Evolutionary conservation across 2,888 invertebrate genomes (phyloP).

Genomic region (Ophion ellenae): DNA sequence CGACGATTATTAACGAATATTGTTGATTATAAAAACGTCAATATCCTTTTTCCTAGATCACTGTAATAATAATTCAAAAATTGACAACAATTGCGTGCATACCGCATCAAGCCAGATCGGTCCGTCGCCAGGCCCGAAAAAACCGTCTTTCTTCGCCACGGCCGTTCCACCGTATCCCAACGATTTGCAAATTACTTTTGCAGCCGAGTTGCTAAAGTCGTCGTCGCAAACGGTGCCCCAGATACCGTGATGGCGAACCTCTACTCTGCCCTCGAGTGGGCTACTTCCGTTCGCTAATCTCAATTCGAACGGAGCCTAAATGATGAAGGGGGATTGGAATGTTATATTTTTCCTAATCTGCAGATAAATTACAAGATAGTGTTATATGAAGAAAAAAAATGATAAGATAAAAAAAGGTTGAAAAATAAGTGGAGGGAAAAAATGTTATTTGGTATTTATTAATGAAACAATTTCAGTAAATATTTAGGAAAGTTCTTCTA

Average conservation of each 20-base stretch:
- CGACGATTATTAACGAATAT: not conserved
- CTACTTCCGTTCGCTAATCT: slow-evolving; percentile 87
- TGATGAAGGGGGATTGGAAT: not conserved
- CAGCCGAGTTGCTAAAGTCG: slow-evolving; percentile 88
- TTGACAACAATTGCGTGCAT: slow-evolving; percentile 36
- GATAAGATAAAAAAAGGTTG: no score
- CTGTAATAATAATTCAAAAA: no score
- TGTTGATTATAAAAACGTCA: not conserved
- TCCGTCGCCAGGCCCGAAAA: slow-evolving; percentile 86
- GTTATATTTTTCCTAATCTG: no score
- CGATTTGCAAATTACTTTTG: slow-evolving; percentile 87
- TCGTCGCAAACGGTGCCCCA: slow-evolving; percentile 94
- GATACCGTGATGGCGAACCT: slow-evolving; percentile 88
- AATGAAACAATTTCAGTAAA: no score
- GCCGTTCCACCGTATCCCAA: slow-evolving; percentile 86
- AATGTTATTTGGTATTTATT: no score
- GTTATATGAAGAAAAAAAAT: not conserved
- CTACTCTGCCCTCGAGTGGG: slow-evolving; percentile 88
- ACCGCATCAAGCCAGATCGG: slow-evolving; percentile 90
- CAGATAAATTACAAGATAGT: not conserved
- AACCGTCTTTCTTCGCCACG: slow-evolving; percentile 85
- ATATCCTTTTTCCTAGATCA: not conserved
- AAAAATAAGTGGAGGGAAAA: no score
- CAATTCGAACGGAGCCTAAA: slow-evolving; percentile 85
- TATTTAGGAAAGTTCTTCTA: no score